phyloP scores from a whole-genome alignment of 1,140 invertebrate genomes.

The Heliconius eleuchia region DNA sequence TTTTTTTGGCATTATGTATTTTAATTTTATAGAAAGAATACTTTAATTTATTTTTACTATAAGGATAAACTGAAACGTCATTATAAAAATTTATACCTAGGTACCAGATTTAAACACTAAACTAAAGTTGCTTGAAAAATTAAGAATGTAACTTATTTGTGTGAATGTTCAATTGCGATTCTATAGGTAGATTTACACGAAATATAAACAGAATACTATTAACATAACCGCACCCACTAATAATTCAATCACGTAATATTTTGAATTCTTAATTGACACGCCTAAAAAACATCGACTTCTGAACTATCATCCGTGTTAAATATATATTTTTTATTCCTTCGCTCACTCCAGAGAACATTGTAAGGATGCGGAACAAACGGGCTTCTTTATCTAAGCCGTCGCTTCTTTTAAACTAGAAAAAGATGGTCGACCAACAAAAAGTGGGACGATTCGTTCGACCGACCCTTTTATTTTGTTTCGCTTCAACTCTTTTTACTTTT shows the following conservation, averaged over 20 bases:
- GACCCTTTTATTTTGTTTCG: slow-evolving; percentile 75
- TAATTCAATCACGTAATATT: background rate
- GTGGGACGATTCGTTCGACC: slow-evolving; percentile 62
- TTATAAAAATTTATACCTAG: no score
- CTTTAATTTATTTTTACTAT: no score
- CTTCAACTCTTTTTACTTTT: slow-evolving; percentile 72
- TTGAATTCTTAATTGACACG: slow-evolving; percentile 1
- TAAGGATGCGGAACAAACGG: slow-evolving; percentile 49
- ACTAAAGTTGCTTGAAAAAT: no score
- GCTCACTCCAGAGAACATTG: slow-evolving; percentile 31
- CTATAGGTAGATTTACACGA: background rate
- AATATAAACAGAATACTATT: background rate
- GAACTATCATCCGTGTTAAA: slow-evolving; percentile 30
- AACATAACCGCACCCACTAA: background rate
- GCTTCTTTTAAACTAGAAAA: slow-evolving; percentile 62
- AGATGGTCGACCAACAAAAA: slow-evolving; percentile 66
- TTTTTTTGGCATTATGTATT: no score
- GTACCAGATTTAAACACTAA: no score
- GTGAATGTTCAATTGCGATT: background rate
- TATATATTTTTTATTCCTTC: slow-evolving; percentile 27
- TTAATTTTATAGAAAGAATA: no score
- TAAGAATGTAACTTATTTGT: no score
- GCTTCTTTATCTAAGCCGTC: slow-evolving; percentile 54
- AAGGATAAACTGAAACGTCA: no score
- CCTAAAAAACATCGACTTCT: background rate